phyloP scores from a whole-genome alignment of 2,113 vertebrate species.

The Apteryx mantelli region DNA sequence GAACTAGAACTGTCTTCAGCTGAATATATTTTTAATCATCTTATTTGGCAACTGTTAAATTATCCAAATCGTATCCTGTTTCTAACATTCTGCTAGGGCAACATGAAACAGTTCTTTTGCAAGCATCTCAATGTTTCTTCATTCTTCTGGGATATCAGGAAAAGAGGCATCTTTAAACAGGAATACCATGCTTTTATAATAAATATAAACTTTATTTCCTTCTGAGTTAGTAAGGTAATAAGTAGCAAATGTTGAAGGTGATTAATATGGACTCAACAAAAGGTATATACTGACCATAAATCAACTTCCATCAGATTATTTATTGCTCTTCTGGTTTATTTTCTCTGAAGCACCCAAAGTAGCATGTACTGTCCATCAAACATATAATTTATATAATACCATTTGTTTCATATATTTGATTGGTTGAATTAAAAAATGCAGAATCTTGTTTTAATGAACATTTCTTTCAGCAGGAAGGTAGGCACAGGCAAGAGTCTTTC shows the following conservation, averaged over 20 bases:
- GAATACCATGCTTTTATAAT: not conserved
- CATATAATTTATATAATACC: not conserved
- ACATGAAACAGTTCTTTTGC: slow-evolving; percentile 13
- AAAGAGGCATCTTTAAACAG: not conserved
- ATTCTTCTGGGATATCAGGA: not conserved
- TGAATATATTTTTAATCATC: slow-evolving; percentile 61
- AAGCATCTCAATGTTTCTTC: not conserved
- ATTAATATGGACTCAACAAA: not conserved
- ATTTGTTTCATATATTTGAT: not conserved
- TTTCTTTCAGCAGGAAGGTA: not conserved
- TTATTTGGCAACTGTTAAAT: slow-evolving; percentile 63
- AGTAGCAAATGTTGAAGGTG: not conserved
- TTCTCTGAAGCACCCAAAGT: not conserved
- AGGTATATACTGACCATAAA: not conserved
- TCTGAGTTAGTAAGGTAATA: not conserved
- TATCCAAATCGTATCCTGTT: slow-evolving; percentile 18
- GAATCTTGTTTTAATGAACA: not conserved
- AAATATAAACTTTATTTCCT: not conserved
- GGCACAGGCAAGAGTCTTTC: not conserved
- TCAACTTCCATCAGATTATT: not conserved
- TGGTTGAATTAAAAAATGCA: not conserved
- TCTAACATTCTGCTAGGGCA: slow-evolving; percentile 10
- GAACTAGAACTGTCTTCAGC: slow-evolving; percentile 53
- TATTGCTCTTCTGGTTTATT: not conserved
- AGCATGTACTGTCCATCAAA: not conserved